These are phyloP conservation scores for Drosophila nasuta DNA, from an alignment of 1,140 invertebrate species.

Conservation along the genomic window DNA sequence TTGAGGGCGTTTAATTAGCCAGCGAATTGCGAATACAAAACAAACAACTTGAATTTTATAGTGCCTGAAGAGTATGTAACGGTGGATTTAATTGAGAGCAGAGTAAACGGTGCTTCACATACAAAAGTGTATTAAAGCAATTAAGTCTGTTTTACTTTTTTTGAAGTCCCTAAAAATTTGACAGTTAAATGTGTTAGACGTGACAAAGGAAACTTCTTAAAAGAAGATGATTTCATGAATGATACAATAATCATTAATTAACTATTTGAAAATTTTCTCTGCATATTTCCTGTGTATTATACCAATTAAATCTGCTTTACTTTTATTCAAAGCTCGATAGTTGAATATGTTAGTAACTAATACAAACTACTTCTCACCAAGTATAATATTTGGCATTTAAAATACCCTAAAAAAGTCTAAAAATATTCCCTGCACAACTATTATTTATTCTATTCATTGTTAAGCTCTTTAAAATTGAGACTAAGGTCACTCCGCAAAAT, in stretches of 20 bases:
- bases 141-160: neutral
- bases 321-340: no score
- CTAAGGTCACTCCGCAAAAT: neutral
- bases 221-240: no score
- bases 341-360: no score
- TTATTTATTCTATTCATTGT: neutral
- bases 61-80: neutral
- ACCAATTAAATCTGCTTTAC: no score
- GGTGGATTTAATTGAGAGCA: neutral
- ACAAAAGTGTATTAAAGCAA: neutral
- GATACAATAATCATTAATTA: no score
- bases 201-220: neutral
- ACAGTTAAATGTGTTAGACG: neutral
- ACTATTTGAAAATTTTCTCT: no score
- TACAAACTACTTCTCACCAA: no score
- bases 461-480: neutral
- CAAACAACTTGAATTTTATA: slow-evolving; percentile 4
- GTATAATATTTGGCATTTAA: no score
- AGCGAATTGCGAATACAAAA: neutral
- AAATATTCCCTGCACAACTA: no score
- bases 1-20: slow-evolving; percentile 52
- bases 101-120: neutral
- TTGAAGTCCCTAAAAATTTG: neutral
- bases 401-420: no score
- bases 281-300: no score